A percentile compares a stretch with the other conserved stretches of the same genome.
phyloP scores from a whole-genome alignment of 2,888 invertebrate species.

The Melanchra persicariae region DNA sequence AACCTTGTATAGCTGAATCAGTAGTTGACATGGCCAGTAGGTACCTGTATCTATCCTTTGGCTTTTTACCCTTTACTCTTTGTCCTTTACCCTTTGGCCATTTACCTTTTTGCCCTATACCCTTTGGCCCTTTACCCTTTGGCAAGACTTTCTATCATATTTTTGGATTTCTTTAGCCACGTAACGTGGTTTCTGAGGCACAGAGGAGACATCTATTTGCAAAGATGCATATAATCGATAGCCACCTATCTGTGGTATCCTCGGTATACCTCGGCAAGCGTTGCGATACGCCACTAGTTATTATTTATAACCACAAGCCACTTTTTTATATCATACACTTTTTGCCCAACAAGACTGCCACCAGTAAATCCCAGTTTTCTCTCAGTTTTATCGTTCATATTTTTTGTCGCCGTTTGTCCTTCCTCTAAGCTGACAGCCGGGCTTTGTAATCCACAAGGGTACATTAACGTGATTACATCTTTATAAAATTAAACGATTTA shows the following conservation, averaged over 20 bases:
- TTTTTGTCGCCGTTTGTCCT: conserved; percentile 25
- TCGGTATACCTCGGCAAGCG: not conserved
- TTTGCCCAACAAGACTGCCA: not conserved
- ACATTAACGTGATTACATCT: conserved; percentile 31
- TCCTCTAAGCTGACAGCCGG: conserved; percentile 10
- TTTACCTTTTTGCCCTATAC: no score
- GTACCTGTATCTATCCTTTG: no score
- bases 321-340: not conserved
- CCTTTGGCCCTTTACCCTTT: no score
- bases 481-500: conserved; percentile 11
- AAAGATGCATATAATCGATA: no score
- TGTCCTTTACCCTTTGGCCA: no score
- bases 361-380: not conserved
- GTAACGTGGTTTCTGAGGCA: no score
- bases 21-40: no score
- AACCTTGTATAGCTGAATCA: no score
- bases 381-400: not conserved
- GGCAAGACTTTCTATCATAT: no score
- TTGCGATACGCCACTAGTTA: not conserved
- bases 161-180: no score
- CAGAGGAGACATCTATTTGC: no score
- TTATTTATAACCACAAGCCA: not conserved
- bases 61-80: no score
- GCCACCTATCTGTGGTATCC: not conserved
- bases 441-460: conserved; percentile 22